Percentiles rank a stretch among this genome's conserved stretches.
These are phyloP conservation scores for Regulus satrapa DNA, from an alignment of 2,113 vertebrate genomes.

Conservation along the genomic window DNA sequence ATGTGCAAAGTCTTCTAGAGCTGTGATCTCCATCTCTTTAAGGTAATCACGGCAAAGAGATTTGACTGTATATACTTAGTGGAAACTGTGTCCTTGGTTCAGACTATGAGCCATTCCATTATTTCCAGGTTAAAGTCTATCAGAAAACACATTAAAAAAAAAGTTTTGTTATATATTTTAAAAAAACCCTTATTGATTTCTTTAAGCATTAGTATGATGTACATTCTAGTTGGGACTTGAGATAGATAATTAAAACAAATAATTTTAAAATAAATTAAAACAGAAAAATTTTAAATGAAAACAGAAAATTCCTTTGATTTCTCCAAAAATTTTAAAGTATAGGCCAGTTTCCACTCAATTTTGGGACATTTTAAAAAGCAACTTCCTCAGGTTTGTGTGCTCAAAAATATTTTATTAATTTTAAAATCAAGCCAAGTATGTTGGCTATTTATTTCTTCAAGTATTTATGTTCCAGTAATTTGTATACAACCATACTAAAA, in stretches of 20 bases:
- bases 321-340: neutral
- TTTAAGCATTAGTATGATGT: neutral
- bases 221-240: neutral
- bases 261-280: neutral
- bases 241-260: neutral
- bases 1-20: neutral
- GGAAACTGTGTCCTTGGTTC: neutral
- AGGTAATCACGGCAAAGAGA: neutral
- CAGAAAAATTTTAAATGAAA: neutral
- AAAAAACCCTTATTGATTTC: neutral
- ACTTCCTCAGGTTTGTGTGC: neutral
- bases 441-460: neutral
- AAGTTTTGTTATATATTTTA: neutral
- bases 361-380: neutral
- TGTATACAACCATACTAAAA: neutral
- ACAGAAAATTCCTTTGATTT: neutral
- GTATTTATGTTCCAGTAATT: neutral
- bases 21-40: neutral
- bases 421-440: neutral
- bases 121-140: neutral
- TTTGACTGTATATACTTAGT: neutral
- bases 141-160: neutral
- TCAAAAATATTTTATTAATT: neutral
- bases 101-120: neutral
- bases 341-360: neutral